phyloP scores from a whole-genome alignment of 2,888 invertebrate species.

The Caenorhabditis virilis region DNA sequence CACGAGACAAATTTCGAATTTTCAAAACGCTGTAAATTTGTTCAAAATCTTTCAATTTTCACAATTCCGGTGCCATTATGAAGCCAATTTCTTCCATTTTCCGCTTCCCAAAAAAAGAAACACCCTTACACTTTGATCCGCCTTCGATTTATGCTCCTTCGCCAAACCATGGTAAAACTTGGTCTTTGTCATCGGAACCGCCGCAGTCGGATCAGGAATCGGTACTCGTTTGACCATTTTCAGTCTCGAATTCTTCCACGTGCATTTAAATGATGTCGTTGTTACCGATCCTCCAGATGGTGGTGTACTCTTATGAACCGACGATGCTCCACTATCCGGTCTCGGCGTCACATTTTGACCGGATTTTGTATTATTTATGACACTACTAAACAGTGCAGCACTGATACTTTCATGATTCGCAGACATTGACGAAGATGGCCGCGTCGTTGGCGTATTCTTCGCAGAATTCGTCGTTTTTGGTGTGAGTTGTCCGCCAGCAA shows the following conservation, averaged over 20 bases:
- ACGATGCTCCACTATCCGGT: neutral
- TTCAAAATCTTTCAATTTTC: no score
- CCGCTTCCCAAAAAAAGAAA: no score
- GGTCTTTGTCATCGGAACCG: slow-evolving; percentile 5
- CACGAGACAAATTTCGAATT: no score
- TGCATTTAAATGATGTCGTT: slow-evolving; percentile 10
- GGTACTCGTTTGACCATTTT: slow-evolving; percentile 11
- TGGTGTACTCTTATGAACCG: neutral
- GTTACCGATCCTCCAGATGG: neutral
- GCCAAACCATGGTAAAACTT: slow-evolving; percentile 24
- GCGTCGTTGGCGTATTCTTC: slow-evolving; percentile 18
- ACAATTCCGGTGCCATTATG: no score
- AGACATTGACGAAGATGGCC: slow-evolving; percentile 20
- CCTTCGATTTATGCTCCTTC: slow-evolving; percentile 19
- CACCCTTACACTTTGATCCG: slow-evolving; percentile 6
- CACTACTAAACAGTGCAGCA: neutral
- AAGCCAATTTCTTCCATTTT: no score
- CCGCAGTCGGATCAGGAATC: slow-evolving; percentile 8
- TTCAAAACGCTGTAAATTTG: no score
- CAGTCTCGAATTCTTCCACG: slow-evolving; percentile 19
- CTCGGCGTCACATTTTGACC: slow-evolving; percentile 1
- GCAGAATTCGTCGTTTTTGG: slow-evolving; percentile 4
- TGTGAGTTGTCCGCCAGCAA: neutral
- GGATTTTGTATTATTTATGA: no score
- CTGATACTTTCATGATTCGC: neutral